These are phyloP conservation scores for Lithobates sylvaticus DNA, from an alignment of 2,797 vertebrate species.

Conservation along the genomic window DNA sequence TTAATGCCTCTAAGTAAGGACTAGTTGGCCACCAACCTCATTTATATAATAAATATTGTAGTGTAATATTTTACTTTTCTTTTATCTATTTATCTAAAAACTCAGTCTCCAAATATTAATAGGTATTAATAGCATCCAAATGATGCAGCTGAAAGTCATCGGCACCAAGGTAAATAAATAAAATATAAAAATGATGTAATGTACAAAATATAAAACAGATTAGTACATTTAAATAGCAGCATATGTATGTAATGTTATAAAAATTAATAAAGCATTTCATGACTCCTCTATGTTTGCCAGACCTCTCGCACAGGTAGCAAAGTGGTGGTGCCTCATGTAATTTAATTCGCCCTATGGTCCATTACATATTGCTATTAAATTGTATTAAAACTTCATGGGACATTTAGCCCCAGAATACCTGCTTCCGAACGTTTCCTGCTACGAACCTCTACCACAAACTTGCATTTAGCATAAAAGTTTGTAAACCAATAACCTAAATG, in stretches of 20 bases:
- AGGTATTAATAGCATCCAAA: not conserved
- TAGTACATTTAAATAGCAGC: not conserved
- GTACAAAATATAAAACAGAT: not conserved
- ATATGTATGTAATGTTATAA: slow-evolving; percentile 3
- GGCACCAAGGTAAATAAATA: no score
- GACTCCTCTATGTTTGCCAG: not conserved
- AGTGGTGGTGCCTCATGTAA: slow-evolving; percentile 4
- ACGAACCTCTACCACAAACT: slow-evolving; percentile 21
- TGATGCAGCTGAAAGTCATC: not conserved
- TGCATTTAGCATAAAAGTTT: not conserved
- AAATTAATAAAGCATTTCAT: slow-evolving; percentile 23
- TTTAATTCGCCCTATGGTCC: slow-evolving; percentile 12
- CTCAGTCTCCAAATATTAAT: no score
- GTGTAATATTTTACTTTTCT: not conserved
- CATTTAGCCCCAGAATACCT: slow-evolving; percentile 24
- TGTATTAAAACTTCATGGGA: slow-evolving; percentile 40
- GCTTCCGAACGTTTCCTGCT: slow-evolving; percentile 31
- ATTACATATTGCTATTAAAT: slow-evolving; percentile 37
- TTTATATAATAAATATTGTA: no score
- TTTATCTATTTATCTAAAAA: not conserved
- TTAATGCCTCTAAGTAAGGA: not conserved
- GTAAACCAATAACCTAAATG: slow-evolving; percentile 3
- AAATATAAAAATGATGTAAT: not conserved
- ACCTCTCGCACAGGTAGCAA: slow-evolving; percentile 26
- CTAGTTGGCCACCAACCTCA: not conserved